Evolutionary conservation across 2,797 vertebrate species (phyloP).

Genomic region (Tenualosa ilisha): DNA sequence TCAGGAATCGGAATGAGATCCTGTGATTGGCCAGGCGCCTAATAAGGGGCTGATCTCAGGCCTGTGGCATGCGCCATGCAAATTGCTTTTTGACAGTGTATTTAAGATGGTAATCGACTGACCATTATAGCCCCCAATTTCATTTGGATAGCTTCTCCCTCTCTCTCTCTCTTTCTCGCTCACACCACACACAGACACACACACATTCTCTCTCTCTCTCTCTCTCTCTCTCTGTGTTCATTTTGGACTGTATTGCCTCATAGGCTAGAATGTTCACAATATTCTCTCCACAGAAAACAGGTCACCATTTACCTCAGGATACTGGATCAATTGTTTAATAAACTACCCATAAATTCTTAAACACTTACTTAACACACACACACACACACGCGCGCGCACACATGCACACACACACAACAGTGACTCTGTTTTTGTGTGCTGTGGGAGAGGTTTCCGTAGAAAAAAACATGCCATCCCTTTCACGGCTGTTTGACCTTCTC

Average conservation of each 20-base stretch:
- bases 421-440: background rate
- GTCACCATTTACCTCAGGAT: background rate
- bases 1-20: conserved; percentile 35
- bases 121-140: conserved; percentile 70
- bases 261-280: background rate
- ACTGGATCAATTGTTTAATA: conserved; percentile 10
- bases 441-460: background rate
- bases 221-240: background rate
- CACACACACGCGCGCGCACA: background rate
- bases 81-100: conserved; percentile 76
- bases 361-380: background rate
- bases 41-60: conserved; percentile 69
- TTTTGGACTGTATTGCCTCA: background rate
- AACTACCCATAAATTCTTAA: conserved; percentile 7
- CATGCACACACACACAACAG: background rate
- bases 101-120: conserved; percentile 75
- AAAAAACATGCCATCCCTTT: too few relatives aligned
- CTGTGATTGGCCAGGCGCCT: conserved; percentile 60
- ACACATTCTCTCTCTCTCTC: background rate
- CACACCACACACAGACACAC: conserved; percentile 7
- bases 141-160: conserved; percentile 55
- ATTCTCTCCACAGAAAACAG: background rate
- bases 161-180: conserved; percentile 45
- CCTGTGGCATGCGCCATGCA: conserved; percentile 59
- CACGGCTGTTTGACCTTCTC: background rate